Conservation (phyloP, 2,888 invertebrate genomes). For the Hedya salicella region DNA sequence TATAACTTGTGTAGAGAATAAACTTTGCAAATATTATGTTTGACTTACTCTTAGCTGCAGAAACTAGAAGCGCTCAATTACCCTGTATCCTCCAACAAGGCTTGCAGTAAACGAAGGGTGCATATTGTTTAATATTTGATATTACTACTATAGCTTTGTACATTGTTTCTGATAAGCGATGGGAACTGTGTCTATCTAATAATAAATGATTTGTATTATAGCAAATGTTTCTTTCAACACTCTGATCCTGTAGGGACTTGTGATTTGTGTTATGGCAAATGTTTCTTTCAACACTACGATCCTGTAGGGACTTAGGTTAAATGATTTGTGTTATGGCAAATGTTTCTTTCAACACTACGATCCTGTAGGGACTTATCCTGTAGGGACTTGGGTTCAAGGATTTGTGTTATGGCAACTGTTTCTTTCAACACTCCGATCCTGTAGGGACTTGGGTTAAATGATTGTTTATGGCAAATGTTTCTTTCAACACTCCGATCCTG, state of each 20-base stretch:
- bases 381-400: slow-evolving; percentile 20
- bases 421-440: slow-evolving; percentile 48
- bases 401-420: too few relatives aligned
- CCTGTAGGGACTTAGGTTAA: slow-evolving; percentile 31
- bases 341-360: slow-evolving; percentile 49
- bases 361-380: slow-evolving; percentile 29
- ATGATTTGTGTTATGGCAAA: too few relatives aligned
- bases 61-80: slow-evolving; percentile 84
- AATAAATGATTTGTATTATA: slow-evolving; percentile 90
- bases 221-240: slow-evolving; percentile 58
- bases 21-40: slow-evolving; percentile 80
- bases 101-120: slow-evolving; percentile 85
- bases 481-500: slow-evolving; percentile 47
- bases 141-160: slow-evolving; percentile 88
- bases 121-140: slow-evolving; percentile 85
- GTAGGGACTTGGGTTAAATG: slow-evolving; percentile 28
- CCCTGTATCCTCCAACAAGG: slow-evolving; percentile 82
- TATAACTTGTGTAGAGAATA: slow-evolving; percentile 80
- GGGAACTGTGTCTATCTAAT: slow-evolving; percentile 90
- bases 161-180: slow-evolving; percentile 89
- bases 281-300: slow-evolving; percentile 48
- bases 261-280: too few relatives aligned
- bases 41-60: slow-evolving; percentile 79
- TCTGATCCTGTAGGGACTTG: slow-evolving; percentile 28
- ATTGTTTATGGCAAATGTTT: too few relatives aligned